phyloP scores from a whole-genome alignment of 37 sponge, comb jelly and placozoan species.

The Chondrilla cf. caribensis region DNA sequence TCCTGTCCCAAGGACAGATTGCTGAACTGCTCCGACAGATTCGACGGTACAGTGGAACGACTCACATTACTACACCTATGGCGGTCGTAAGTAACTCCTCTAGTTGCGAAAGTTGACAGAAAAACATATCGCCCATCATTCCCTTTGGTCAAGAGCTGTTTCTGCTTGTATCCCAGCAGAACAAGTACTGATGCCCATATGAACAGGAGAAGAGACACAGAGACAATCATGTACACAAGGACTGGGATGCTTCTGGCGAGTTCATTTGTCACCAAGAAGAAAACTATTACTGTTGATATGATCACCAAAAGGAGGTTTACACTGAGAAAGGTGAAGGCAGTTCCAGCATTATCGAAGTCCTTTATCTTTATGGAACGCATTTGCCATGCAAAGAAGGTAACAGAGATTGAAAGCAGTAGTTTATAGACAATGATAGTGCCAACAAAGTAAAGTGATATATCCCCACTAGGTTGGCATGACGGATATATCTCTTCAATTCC shows the following conservation, averaged over 20 bases:
- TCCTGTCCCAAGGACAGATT: too few relatives aligned
- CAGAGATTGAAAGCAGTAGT: background rate
- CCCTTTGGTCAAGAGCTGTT: background rate
- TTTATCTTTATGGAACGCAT: background rate
- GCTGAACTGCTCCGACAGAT: too few relatives aligned
- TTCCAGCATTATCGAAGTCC: background rate
- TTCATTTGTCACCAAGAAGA: background rate
- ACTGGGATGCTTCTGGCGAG: too few relatives aligned
- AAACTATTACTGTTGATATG: background rate
- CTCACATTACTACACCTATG: too few relatives aligned
- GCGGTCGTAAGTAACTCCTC: background rate
- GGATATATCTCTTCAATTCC: background rate
- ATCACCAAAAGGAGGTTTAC: background rate
- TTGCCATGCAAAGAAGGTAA: background rate
- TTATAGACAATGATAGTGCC: background rate
- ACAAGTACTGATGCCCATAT: background rate
- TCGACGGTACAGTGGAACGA: too few relatives aligned
- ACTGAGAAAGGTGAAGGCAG: background rate
- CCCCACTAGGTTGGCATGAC: background rate
- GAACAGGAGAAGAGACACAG: background rate
- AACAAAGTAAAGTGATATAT: background rate
- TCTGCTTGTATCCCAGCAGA: background rate
- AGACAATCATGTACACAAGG: background rate
- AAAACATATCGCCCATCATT: background rate
- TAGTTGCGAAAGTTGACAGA: background rate